Percentiles rank a stretch among this genome's conserved stretches.
Conservation (phyloP, 2,113 vertebrate genomes). For the Piliocolobus tephrosceles region DNA sequence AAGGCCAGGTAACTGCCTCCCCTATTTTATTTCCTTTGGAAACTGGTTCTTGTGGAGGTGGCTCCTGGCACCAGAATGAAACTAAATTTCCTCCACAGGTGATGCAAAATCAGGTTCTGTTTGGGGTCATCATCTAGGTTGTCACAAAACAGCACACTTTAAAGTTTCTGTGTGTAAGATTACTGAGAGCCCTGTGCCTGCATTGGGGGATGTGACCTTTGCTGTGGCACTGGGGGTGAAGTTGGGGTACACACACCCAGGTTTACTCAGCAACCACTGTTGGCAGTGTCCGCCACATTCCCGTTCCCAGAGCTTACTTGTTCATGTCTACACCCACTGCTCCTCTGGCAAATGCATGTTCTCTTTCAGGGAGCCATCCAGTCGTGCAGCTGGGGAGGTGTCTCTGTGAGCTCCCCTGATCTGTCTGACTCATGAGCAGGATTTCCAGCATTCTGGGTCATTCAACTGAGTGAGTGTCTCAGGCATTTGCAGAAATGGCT, state of each 20-base stretch:
- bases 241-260: background rate
- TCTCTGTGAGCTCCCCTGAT: background rate
- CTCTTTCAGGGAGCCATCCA: conserved; percentile 59
- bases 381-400: background rate
- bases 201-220: conserved; percentile 60
- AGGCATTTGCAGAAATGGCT: conserved; percentile 68
- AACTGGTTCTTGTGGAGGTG: conserved; percentile 27
- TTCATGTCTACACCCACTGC: conserved; percentile 30
- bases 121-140: background rate
- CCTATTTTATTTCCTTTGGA: conserved; percentile 47
- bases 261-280: conserved; percentile 55
- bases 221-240: background rate
- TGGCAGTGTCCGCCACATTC: conserved; percentile 61
- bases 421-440: background rate
- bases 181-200: background rate
- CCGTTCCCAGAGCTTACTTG: conserved; percentile 17
- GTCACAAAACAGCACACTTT: background rate
- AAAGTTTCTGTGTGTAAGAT: background rate
- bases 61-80: background rate
- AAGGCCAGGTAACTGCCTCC: background rate
- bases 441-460: background rate
- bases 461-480: conserved; percentile 4
- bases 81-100: background rate
- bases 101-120: background rate
- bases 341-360: conserved; percentile 65